Evolutionary conservation across 2,113 vertebrate species (phyloP).

Genomic region (Gobius niger): DNA sequence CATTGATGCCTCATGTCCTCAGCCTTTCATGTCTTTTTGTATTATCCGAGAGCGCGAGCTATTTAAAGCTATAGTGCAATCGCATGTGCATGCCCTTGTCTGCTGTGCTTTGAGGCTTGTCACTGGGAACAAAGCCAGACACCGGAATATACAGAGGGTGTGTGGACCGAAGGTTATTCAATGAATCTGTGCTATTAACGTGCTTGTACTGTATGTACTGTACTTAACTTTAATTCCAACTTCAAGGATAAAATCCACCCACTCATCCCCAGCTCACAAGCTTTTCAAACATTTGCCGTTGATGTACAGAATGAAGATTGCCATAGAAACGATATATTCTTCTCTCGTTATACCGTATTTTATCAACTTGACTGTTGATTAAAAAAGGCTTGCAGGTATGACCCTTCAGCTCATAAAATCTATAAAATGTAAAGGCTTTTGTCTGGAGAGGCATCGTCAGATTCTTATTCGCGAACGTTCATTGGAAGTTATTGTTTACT

Average conservation of each 20-base stretch:
- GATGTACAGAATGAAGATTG: not conserved
- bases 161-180: constrained; percentile 67
- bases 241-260: constrained; percentile 1
- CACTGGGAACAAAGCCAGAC: constrained; percentile 66
- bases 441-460: no score
- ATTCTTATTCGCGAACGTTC: no score
- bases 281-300: not conserved
- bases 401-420: no score
- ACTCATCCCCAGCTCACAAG: not conserved
- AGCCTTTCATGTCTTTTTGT: no score
- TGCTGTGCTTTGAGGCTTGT: constrained; percentile 50
- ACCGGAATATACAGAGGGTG: constrained; percentile 46
- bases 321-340: not conserved
- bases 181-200: constrained; percentile 59
- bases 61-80: not conserved
- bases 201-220: constrained; percentile 26
- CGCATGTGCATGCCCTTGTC: constrained; percentile 41
- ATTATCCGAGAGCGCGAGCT: not conserved
- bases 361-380: not conserved
- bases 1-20: not conserved
- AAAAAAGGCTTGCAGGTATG: no score
- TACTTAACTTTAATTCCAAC: not conserved
- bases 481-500: no score
- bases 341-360: not conserved
- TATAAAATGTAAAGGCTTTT: no score